Evolutionary conservation across 2,888 invertebrate species (phyloP).

Genomic region (Lepidochitona cinerea): DNA sequence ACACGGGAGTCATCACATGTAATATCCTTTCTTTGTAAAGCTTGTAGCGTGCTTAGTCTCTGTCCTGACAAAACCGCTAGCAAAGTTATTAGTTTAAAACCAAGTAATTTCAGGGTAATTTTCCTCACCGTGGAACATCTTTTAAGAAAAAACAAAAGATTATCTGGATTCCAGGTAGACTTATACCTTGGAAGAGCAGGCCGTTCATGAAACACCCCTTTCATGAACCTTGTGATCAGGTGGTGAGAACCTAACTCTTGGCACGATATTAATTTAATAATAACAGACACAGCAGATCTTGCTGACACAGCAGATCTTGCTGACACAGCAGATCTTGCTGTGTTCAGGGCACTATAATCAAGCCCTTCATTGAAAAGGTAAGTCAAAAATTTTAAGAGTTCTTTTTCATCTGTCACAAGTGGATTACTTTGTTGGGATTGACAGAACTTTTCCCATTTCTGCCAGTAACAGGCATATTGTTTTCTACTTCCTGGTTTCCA

Average conservation of each 20-base stretch:
- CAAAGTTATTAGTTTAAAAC: slow-evolving; percentile 20
- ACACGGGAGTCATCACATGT: background rate
- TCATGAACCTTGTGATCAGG: slow-evolving; percentile 21
- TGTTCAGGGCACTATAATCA: slow-evolving; percentile 7
- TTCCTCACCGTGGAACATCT: slow-evolving; percentile 14
- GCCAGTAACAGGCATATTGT: background rate
- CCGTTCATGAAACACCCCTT: slow-evolving; percentile 20
- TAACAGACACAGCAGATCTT: slow-evolving; percentile 8
- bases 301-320: too few species aligned
- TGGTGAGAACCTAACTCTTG: background rate
- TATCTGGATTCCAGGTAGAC: slow-evolving; percentile 28
- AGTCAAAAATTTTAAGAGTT: background rate
- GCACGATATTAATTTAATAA: background rate
- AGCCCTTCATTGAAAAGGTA: background rate
- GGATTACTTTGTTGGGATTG: background rate
- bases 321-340: too few species aligned
- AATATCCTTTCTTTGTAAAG: background rate
- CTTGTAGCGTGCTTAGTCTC: slow-evolving; percentile 1
- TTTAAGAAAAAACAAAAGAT: slow-evolving; percentile 19
- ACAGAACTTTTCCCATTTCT: slow-evolving; percentile 12
- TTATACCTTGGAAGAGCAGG: slow-evolving; percentile 26
- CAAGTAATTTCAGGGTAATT: slow-evolving; percentile 19
- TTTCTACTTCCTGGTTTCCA: slow-evolving; percentile 13
- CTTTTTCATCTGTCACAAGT: background rate
- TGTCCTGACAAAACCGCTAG: slow-evolving; percentile 22